Percentiles rank a stretch among this genome's conserved stretches.
Evolutionary conservation across 2,113 vertebrate species (phyloP).

Genomic region (Tor tambroides): DNA sequence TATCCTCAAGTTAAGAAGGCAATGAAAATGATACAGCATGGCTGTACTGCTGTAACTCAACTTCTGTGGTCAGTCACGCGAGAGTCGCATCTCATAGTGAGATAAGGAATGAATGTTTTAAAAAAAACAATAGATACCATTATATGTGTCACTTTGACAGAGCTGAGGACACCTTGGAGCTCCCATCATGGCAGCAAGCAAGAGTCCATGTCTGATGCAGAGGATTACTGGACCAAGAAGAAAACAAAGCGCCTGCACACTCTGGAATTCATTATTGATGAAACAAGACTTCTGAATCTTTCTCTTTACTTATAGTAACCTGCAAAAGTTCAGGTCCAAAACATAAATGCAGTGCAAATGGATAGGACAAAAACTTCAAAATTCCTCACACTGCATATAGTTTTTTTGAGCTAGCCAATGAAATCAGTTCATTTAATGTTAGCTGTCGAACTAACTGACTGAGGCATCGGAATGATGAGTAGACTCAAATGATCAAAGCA

Average conservation of each 20-base stretch:
- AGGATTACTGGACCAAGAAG: not conserved
- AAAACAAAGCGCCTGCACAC: not conserved
- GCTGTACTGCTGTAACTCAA: too few relatives aligned
- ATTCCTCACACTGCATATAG: not conserved
- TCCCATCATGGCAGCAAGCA: slow-evolving; percentile 10
- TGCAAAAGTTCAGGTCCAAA: not conserved
- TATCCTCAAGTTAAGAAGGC: too few relatives aligned
- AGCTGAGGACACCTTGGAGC: not conserved
- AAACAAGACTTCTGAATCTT: slow-evolving; percentile 17
- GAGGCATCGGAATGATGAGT: not conserved
- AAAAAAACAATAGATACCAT: not conserved
- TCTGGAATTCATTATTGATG: not conserved
- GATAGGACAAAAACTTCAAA: slow-evolving; percentile 2
- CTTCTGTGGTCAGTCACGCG: too few relatives aligned
- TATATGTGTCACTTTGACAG: slow-evolving; percentile 22
- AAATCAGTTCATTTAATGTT: not conserved
- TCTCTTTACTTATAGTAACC: not conserved
- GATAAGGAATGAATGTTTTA: not conserved
- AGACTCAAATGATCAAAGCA: slow-evolving; percentile 10
- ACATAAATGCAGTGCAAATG: not conserved
- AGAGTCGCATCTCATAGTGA: too few relatives aligned
- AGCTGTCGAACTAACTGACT: not conserved
- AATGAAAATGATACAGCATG: too few relatives aligned
- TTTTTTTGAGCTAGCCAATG: not conserved
- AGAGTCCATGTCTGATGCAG: slow-evolving; percentile 17